Percentiles rank a stretch among this genome's conserved stretches.
These are phyloP conservation scores for Cebidichthys violaceus DNA, from an alignment of 2,113 vertebrate species.

Conservation along the genomic window DNA sequence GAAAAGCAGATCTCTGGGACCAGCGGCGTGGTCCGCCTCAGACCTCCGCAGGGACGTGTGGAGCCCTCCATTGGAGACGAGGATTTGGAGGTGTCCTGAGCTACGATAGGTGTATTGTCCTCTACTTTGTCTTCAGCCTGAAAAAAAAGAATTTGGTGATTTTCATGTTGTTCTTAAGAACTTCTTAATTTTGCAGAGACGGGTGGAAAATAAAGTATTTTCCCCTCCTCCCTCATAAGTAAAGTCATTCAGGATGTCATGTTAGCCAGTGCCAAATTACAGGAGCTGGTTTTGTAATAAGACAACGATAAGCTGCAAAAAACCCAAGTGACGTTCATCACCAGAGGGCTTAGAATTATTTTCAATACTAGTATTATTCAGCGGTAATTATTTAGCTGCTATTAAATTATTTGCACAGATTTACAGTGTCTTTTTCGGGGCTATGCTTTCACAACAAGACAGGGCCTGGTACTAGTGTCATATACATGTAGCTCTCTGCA, in stretches of 20 bases:
- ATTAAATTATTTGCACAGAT: neutral
- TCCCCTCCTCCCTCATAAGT: neutral
- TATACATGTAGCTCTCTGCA: neutral
- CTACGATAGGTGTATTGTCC: conserved; percentile 47
- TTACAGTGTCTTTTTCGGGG: neutral
- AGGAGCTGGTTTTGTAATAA: conserved; percentile 2
- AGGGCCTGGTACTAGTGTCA: neutral
- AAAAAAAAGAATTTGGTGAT: neutral
- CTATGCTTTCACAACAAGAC: neutral
- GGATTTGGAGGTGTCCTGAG: conserved; percentile 13
- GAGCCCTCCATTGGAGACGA: conserved; percentile 20
- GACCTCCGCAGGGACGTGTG: conserved; percentile 3
- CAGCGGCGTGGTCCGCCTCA: conserved; percentile 86
- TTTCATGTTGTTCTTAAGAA: neutral
- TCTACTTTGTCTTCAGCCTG: conserved; percentile 88
- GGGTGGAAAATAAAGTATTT: neutral
- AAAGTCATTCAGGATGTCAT: neutral
- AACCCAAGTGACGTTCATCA: neutral
- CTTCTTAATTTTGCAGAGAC: neutral
- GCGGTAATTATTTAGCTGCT: neutral
- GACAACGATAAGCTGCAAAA: neutral
- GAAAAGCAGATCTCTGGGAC: conserved; percentile 98
- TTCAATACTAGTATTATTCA: neutral
- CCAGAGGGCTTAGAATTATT: neutral
- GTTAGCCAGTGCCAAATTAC: neutral